Percentiles rank a stretch among this genome's conserved stretches.
Conservation (phyloP, 2,113 vertebrate genomes). For the Empidonax traillii region DNA sequence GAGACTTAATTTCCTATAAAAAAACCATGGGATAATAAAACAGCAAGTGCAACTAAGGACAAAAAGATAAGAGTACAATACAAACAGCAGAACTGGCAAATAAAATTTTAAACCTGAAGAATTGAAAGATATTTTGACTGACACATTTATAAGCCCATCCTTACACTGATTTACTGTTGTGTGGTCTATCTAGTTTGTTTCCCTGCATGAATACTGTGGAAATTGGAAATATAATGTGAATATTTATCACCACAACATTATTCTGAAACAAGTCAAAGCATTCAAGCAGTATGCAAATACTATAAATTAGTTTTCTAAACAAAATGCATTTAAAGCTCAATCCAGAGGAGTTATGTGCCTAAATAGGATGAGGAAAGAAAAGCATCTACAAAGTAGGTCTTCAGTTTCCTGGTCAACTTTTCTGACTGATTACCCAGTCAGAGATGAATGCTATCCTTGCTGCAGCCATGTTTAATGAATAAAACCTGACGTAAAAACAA, state of each 20-base stretch:
- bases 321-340: background rate
- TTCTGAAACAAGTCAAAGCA: background rate
- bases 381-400: background rate
- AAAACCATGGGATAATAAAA: conserved; percentile 24
- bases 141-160: background rate
- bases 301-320: background rate
- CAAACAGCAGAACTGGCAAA: background rate
- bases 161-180: background rate
- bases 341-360: background rate
- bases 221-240: conserved; percentile 9
- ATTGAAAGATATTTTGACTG: conserved; percentile 22
- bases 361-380: background rate
- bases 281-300: background rate
- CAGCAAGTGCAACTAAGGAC: conserved; percentile 44
- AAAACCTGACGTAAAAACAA: background rate
- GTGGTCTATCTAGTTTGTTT: background rate
- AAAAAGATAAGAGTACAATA: background rate
- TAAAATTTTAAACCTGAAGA: conserved; percentile 14
- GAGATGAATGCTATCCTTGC: background rate
- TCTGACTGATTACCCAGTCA: background rate
- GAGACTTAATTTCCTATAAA: conserved; percentile 33
- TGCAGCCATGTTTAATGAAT: background rate
- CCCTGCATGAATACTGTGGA: background rate
- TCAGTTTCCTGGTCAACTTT: background rate
- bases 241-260: background rate